Conservation (phyloP, 23 tunicate species). For the Halocynthia aurantium region DNA sequence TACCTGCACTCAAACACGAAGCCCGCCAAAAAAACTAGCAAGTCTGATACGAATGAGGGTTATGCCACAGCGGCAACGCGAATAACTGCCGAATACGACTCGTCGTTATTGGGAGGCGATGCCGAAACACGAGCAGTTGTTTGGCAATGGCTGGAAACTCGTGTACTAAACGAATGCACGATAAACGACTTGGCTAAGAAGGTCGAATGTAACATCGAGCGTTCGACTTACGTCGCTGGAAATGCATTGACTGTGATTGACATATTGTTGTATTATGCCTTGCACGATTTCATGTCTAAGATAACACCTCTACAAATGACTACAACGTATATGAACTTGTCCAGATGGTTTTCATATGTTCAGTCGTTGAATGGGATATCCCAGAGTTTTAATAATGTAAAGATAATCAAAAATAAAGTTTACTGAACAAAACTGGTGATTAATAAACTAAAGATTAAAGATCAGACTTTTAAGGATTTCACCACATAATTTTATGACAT, state of each 20-base stretch:
- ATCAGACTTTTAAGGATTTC: too few relatives aligned
- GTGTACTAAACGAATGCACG: neutral
- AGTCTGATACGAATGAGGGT: too few relatives aligned
- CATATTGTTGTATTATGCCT: conserved; percentile 12
- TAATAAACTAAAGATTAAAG: neutral
- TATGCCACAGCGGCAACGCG: too few relatives aligned
- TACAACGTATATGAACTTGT: neutral
- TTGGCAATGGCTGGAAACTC: conserved; percentile 25
- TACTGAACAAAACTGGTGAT: neutral
- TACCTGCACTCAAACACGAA: too few relatives aligned
- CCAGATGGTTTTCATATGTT: conserved; percentile 25
- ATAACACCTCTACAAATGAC: neutral
- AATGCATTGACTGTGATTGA: conserved; percentile 14
- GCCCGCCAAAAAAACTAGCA: too few relatives aligned
- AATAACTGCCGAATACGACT: too few relatives aligned
- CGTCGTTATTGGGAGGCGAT: neutral
- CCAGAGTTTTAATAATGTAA: neutral
- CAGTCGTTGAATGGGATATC: neutral
- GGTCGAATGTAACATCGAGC: neutral
- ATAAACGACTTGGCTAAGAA: neutral
- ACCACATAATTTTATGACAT: too few relatives aligned
- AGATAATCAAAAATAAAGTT: neutral
- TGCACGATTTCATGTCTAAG: conserved; percentile 3
- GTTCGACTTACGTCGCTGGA: conserved; percentile 11
- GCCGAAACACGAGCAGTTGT: conserved; percentile 10